Evolutionary conservation across 2,888 invertebrate species (phyloP), one percentile per base, ranked within the genome.

Genomic region (Mongoloraphidia duomilia): DNA sequence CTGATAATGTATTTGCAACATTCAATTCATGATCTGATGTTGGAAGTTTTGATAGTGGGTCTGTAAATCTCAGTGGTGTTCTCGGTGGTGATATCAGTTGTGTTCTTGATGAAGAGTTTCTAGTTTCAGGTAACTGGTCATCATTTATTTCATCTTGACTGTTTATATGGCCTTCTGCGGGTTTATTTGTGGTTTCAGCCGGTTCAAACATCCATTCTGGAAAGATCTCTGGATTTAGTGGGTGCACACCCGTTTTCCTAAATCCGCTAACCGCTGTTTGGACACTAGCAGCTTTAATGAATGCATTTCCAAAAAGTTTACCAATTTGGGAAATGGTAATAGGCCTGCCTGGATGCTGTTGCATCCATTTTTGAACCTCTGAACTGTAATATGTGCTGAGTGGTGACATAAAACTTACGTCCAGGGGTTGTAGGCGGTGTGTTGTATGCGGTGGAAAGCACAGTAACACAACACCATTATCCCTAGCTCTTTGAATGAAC

Each of bases 381-480:
- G 61, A 58, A 39, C 57, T 55, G 47, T 57, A 62, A 54, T 53
- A 60, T 1, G 58, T 59, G 33, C 54, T 57, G 11, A 63, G 49
- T 35, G 63, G 61, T 1, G 56, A 58, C 55, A 55, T 59, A 50
- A 61, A 60, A 10, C 53, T 47, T 6, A 61, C 60, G 47, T 63
- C 60, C 8, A 62, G 54, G 47, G 65, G 58, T 56, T 66, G 60
- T 53, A 63, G 46, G 50, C 55, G 47, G 44, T 61, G 57, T 10
- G 58, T 61, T 49, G 57, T 58, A 46, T 59, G 64, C 14, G 63
- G 62, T 34, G 64, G 64, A 26, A 63, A 55, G 45, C 59, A 62
- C 12, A 65, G 49, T 33, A 66, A 47, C 34, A 61, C 54, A 26
- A 63, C 56, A 12, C 58, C 57, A 52, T 62, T 56, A 46, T 60